phyloP scores from a whole-genome alignment of 2,888 invertebrate species.

The Strigamia crassipes region DNA sequence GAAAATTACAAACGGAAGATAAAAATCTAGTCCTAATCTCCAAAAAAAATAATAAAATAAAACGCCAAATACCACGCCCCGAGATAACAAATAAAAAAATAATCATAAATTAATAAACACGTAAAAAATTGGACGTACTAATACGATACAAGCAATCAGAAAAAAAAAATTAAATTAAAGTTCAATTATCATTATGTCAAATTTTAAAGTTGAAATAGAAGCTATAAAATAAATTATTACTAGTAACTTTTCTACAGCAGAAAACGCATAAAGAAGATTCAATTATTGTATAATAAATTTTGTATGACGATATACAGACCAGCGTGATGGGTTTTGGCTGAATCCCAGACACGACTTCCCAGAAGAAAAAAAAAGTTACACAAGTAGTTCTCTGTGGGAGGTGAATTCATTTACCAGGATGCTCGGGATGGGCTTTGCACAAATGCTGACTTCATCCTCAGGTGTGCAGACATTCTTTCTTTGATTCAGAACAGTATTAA shows the following conservation, averaged over 20 bases:
- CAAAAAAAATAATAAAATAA: conserved; percentile 3
- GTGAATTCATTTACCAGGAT: conserved; percentile 20
- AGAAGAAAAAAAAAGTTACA: neutral
- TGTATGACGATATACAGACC: neutral
- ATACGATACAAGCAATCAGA: conserved; percentile 5
- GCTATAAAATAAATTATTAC: conserved; percentile 24
- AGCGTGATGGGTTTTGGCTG: conserved; percentile 2
- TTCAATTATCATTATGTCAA: conserved; percentile 27
- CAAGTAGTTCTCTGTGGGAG: conserved; percentile 12
- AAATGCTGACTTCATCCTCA: neutral
- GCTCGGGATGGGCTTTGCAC: neutral
- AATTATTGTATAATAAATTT: conserved; percentile 28
- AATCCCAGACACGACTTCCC: conserved; percentile 6
- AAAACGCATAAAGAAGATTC: conserved; percentile 23
- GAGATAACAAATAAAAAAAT: neutral
- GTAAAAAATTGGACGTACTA: neutral
- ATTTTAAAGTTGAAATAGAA: conserved; percentile 1
- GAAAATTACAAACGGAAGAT: conserved; percentile 18
- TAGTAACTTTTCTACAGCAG: neutral
- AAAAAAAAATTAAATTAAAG: neutral
- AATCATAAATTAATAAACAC: neutral
- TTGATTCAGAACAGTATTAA: neutral
- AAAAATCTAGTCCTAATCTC: conserved; percentile 8
- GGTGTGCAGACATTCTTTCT: neutral
- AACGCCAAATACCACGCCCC: neutral